These are phyloP conservation scores for Pogonocichla stellata DNA, from an alignment of 2,113 vertebrate genomes.

Conservation along the genomic window DNA sequence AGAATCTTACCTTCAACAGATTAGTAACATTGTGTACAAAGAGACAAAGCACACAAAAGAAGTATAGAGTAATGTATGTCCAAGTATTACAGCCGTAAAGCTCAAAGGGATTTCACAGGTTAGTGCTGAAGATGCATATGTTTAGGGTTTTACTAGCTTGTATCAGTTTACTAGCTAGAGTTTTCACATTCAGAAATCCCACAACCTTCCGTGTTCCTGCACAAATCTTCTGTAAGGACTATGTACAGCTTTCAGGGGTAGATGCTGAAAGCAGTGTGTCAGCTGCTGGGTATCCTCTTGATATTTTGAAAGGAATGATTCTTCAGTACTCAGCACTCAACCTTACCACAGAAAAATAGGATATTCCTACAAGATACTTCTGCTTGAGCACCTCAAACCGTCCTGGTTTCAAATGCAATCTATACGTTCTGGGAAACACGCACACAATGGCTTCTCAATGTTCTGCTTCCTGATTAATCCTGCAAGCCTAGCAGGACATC, in stretches of 20 bases:
- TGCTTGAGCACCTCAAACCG: not conserved
- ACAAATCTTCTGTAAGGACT: not conserved
- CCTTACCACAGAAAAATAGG: not conserved
- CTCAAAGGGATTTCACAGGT: not conserved
- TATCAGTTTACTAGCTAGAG: not conserved
- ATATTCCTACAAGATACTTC: not conserved
- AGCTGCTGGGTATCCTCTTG: not conserved
- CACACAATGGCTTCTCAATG: not conserved
- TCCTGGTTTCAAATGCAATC: not conserved
- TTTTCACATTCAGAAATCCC: not conserved
- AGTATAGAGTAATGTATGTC: not conserved
- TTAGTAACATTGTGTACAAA: not conserved
- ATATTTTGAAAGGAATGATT: not conserved
- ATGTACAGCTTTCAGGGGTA: not conserved
- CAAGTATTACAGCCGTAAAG: not conserved
- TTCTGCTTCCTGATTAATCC: accelerated
- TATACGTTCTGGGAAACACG: not conserved
- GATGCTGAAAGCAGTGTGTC: not conserved
- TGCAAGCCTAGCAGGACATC: accelerated
- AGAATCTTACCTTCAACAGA: not conserved
- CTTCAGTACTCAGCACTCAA: not conserved
- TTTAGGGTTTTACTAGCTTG: not conserved
- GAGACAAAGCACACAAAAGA: not conserved
- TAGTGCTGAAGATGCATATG: not conserved
- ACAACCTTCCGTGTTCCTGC: not conserved